Evolutionary conservation across 1,140 invertebrate genomes (phyloP).

Genomic region (Papilio polytes): DNA sequence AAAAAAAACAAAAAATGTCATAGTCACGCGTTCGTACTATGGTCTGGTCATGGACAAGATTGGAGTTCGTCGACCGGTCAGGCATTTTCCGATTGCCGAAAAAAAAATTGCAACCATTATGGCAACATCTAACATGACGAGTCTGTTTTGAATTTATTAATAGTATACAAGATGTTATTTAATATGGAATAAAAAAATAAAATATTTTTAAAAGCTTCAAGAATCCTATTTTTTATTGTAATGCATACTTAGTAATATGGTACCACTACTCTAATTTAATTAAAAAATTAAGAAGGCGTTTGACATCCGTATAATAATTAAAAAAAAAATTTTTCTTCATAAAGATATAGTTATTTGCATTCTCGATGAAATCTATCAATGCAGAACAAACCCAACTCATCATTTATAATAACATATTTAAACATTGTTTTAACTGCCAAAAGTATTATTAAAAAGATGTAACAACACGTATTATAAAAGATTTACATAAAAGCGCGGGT

Average conservation of each 20-base stretch:
- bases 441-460: neutral
- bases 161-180: neutral
- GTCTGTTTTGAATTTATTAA: constrained; percentile 53
- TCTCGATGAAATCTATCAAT: too few species aligned
- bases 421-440: too few species aligned
- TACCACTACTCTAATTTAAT: neutral
- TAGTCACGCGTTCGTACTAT: constrained; percentile 48
- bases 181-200: neutral
- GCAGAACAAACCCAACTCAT: too few species aligned
- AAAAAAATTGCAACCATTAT: constrained; percentile 54
- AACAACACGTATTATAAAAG: constrained; percentile 22
- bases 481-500: constrained; percentile 49
- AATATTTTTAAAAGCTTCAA: neutral
- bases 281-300: neutral
- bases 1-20: neutral
- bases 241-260: neutral
- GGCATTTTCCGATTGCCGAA: constrained; percentile 68
- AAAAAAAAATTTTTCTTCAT: too few species aligned
- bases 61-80: constrained; percentile 68
- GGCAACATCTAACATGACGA: constrained; percentile 52
- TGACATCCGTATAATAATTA: too few species aligned
- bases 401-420: too few species aligned
- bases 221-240: neutral
- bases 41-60: constrained; percentile 62
- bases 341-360: too few species aligned